Evolutionary conservation across 2,797 vertebrate genomes (phyloP).

Genomic region (Paedocypris micromegethes): DNA sequence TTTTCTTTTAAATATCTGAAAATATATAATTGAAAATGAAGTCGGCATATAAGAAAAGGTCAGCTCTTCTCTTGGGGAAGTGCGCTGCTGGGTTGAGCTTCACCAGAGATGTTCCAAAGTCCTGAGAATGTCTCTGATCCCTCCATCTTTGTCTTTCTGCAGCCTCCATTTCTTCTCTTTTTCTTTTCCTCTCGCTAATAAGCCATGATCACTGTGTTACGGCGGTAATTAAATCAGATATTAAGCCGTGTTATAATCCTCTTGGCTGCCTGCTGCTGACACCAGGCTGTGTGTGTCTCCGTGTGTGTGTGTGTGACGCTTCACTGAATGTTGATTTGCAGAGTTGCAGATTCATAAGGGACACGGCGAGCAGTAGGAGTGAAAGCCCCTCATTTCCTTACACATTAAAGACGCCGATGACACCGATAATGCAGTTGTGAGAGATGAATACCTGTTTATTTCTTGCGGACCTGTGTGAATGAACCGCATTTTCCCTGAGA

Average conservation of each 20-base stretch:
- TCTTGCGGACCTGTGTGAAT: no score
- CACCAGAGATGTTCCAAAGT: not conserved
- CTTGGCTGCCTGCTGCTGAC: conserved; percentile 63
- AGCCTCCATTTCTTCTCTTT: conserved; percentile 45
- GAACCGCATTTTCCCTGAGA: not conserved
- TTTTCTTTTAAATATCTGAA: not conserved
- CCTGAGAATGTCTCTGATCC: conserved; percentile 1
- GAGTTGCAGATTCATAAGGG: conserved; percentile 13
- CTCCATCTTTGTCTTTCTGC: conserved; percentile 40
- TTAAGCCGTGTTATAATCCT: conserved; percentile 72
- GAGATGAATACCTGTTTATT: not conserved
- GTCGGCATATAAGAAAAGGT: conserved; percentile 9
- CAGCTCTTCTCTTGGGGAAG: conserved; percentile 18
- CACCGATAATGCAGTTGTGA: not conserved
- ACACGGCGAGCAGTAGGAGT: not conserved
- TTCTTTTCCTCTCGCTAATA: conserved; percentile 60
- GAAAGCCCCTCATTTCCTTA: conserved; percentile 7
- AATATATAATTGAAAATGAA: not conserved
- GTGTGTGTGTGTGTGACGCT: conserved; percentile 7
- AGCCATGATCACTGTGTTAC: conserved; percentile 72
- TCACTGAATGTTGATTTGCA: conserved; percentile 11
- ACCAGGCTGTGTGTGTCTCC: conserved; percentile 36
- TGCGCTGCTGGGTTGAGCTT: not conserved
- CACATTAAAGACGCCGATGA: conserved; percentile 1
- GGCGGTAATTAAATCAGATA: conserved; percentile 76